phyloP scores from a whole-genome alignment of 2,888 invertebrate species.

The Megamerina dolium region DNA sequence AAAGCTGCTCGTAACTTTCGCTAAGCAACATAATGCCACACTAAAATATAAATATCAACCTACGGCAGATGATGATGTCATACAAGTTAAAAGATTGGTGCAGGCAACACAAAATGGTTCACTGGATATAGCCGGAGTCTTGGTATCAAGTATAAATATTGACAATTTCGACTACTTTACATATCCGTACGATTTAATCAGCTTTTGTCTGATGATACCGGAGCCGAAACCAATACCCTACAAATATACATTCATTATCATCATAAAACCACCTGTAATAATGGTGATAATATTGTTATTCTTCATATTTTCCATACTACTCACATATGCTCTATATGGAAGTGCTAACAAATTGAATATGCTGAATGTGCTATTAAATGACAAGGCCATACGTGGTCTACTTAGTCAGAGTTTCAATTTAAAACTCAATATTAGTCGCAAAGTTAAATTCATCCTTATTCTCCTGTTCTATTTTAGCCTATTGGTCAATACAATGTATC shows the following conservation, averaged over 20 bases:
- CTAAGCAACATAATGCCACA: conserved; percentile 24
- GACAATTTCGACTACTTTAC: neutral
- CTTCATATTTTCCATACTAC: too few relatives aligned
- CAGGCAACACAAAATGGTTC: conserved; percentile 5
- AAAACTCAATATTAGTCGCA: too few relatives aligned
- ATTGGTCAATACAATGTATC: conserved; percentile 12
- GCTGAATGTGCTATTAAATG: conserved; percentile 9
- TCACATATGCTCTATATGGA: neutral
- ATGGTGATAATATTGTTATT: too few relatives aligned
- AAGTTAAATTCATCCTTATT: conserved; percentile 5
- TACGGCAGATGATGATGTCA: neutral
- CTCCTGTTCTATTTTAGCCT: conserved; percentile 15
- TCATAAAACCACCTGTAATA: too few relatives aligned
- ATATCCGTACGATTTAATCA: neutral
- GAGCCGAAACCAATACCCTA: neutral
- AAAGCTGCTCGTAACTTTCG: conserved; percentile 24
- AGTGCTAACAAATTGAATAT: neutral
- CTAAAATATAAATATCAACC: conserved; percentile 6
- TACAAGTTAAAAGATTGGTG: neutral
- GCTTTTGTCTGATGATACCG: neutral
- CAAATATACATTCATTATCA: neutral
- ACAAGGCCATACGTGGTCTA: conserved; percentile 3
- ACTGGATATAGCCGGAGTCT: conserved; percentile 12
- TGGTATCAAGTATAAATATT: neutral
- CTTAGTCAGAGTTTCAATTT: conserved; percentile 5